Percentiles rank a stretch among this genome's conserved stretches.
Conservation (phyloP, 2,797 vertebrate genomes). For the Rousettus madagascariensis region DNA sequence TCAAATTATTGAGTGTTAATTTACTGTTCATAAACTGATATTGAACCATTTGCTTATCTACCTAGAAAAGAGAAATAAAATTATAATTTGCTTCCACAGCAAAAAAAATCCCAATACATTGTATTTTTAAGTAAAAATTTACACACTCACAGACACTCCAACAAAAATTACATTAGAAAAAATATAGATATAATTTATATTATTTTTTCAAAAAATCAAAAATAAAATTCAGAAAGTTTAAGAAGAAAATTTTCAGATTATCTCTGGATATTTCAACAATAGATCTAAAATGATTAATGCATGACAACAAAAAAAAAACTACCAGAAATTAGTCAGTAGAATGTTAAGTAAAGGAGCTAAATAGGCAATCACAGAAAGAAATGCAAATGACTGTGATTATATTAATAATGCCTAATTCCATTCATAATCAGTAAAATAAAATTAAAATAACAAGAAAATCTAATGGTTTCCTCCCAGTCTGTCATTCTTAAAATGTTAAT, state of each 20-base stretch:
- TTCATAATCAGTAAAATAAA: conserved; percentile 19
- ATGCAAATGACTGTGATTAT: not conserved
- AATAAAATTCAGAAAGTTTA: not conserved
- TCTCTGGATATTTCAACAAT: not conserved
- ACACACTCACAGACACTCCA: not conserved
- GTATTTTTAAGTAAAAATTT: not conserved
- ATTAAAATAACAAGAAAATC: not conserved
- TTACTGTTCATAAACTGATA: not conserved
- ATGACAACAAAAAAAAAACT: not conserved
- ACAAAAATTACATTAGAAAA: not conserved
- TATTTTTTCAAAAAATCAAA: not conserved
- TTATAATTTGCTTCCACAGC: not conserved
- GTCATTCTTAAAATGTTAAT: not conserved
- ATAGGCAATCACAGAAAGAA: not conserved
- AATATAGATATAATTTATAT: not conserved
- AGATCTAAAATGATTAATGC: not conserved
- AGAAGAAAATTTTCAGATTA: not conserved
- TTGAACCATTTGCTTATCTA: not conserved
- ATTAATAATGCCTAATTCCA: not conserved
- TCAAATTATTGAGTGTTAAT: not conserved
- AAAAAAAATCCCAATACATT: not conserved
- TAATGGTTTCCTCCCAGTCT: not conserved
- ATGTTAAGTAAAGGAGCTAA: not conserved
- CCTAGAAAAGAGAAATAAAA: not conserved
- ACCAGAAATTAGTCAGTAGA: not conserved